Base-by-base conservation (phyloP, 2,113 vertebrate species). In the Hippoglossus stenolepis region DNA sequence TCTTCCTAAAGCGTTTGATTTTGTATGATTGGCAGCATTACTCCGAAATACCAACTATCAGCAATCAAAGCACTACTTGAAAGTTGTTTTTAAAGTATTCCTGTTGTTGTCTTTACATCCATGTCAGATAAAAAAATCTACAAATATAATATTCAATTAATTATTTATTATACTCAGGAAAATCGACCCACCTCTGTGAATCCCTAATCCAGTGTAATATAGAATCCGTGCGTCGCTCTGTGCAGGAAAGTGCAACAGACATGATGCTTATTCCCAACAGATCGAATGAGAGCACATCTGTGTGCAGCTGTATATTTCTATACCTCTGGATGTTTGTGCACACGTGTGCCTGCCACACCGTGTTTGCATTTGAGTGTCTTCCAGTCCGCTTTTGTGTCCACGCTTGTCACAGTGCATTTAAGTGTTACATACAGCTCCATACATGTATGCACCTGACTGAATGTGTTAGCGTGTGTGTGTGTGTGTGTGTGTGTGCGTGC, bases 351-450 rank as follows among this genome's bases (percentile, higher is more conserved):
- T 85, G 35, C 65, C 53, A 53, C 9, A 2, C 5, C 51, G 12
- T n/a, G 1, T 77, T 84, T 82, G 47, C 60, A 53, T 73, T 60
- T 38, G 5, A 53, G 35, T 9, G 23, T 11, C 14, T 58, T 59
- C 21, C 38, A 9, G 23, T 71, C 20, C 13, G 57, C 12, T 18
- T 31, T 57, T 53, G 53, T 18, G 2, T 57, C 28, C 72, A 72
- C 18, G 77, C 79, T 43, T 85, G 80, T 89, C 79, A 60, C 24
- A 47, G 21, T 73, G 35, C 59, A 70, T 86, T 70, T 72, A 31
- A 65, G 61, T 12, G 56, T 63, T 13, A 40, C 35, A 64, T 63
- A 35, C 17, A 21, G 47, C 28, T 75, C 5, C 45, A 67, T 68
- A 59, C 71, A 38, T 67, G 43, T 26, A 1, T 3, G 15, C 68